Evolutionary conservation across 64 coral and sea anemone species (phyloP).

Genomic region (Actinia equina): DNA sequence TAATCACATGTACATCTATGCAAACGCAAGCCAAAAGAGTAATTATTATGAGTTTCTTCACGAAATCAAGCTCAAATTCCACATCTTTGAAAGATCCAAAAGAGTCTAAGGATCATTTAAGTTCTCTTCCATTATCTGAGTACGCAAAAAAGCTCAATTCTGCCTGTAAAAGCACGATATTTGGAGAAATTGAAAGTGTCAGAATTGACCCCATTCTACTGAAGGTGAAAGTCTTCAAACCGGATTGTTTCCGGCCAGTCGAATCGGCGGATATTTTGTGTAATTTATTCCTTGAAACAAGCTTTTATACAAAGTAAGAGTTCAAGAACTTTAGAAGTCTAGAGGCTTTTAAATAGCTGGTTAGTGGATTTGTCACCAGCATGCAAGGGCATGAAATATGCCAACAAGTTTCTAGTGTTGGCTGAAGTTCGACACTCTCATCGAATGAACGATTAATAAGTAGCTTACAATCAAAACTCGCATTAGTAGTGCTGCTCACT

Average conservation of each 20-base stretch:
- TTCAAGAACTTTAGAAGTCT: neutral
- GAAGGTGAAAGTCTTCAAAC: slow-evolving; percentile 23
- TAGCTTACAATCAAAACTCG: too few relatives aligned
- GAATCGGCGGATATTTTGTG: slow-evolving; percentile 24
- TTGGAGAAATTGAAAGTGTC: slow-evolving; percentile 30
- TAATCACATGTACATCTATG: neutral
- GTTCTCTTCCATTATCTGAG: slow-evolving; percentile 30
- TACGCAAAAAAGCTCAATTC: slow-evolving; percentile 40
- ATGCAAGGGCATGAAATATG: slow-evolving; percentile 22
- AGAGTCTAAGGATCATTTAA: neutral
- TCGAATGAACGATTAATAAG: slow-evolving; percentile 23
- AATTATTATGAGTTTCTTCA: neutral
- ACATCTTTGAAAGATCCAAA: neutral
- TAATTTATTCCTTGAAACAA: neutral
- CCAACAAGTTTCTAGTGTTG: slow-evolving; percentile 28
- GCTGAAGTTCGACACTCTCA: slow-evolving; percentile 19
- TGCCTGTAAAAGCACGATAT: slow-evolving; percentile 39
- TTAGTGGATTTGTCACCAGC: slow-evolving; percentile 1
- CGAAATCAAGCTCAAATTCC: neutral
- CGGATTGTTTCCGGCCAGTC: slow-evolving; percentile 21
- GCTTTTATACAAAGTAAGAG: too few relatives aligned
- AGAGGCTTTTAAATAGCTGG: slow-evolving; percentile 1
- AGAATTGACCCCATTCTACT: slow-evolving; percentile 46
- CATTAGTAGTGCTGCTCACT: too few relatives aligned
- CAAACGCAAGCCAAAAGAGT: neutral